These are phyloP conservation scores for Drosophila punjabiensis DNA, from an alignment of 1,140 invertebrate genomes.

Conservation along the genomic window DNA sequence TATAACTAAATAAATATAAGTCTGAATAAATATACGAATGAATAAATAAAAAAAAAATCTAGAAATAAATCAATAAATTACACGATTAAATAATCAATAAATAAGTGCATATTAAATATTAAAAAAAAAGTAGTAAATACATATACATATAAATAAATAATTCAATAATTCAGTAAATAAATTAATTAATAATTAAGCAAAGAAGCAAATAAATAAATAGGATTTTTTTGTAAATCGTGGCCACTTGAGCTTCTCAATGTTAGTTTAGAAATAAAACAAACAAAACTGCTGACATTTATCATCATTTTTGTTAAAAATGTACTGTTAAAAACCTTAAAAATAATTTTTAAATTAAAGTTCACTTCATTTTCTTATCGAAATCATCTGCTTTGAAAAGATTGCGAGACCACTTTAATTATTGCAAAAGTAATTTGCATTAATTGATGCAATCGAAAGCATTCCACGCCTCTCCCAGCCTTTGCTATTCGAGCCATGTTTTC, in stretches of 20 bases:
- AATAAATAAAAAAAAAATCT: too few relatives aligned
- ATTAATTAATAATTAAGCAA: background rate
- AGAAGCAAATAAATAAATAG: background rate
- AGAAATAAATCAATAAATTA: too few relatives aligned
- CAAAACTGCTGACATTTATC: background rate
- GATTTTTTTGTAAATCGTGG: background rate
- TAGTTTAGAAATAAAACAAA: background rate
- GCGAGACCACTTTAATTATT: slow-evolving; percentile 13
- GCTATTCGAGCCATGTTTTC: slow-evolving; percentile 2
- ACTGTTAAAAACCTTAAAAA: background rate
- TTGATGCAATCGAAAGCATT: slow-evolving; percentile 22
- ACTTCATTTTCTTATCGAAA: background rate
- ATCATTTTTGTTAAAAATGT: background rate
- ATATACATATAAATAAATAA: too few relatives aligned
- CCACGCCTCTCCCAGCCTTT: slow-evolving; percentile 5
- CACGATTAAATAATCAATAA: too few relatives aligned
- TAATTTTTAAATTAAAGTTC: background rate
- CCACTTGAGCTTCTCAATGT: background rate
- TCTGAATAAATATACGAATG: too few relatives aligned
- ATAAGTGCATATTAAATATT: too few relatives aligned
- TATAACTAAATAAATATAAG: too few relatives aligned
- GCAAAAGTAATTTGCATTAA: slow-evolving; percentile 21
- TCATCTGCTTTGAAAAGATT: background rate
- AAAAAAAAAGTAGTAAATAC: too few relatives aligned
- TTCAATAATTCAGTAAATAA: too few relatives aligned